These are phyloP conservation scores for Xestia rhomboidea DNA, from an alignment of 2,888 invertebrate genomes.

Conservation along the genomic window DNA sequence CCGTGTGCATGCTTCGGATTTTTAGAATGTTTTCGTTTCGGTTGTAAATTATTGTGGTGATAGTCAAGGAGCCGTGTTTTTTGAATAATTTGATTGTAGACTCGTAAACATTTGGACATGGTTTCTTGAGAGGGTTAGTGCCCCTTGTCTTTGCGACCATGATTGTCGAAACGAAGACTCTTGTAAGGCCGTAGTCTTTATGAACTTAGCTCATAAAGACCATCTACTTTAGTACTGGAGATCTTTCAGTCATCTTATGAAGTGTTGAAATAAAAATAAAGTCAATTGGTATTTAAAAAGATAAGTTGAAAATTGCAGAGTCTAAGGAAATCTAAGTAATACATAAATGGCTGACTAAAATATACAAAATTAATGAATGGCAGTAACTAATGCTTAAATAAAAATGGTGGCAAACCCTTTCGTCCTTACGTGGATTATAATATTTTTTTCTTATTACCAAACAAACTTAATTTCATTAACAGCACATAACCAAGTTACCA, in stretches of 20 bases:
- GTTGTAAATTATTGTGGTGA: slow-evolving; percentile 72
- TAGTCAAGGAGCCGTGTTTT: slow-evolving; percentile 66
- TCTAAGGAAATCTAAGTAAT: background rate
- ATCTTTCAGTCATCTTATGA: background rate
- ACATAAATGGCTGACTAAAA: background rate
- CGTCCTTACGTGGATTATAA: background rate
- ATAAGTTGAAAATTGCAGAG: background rate
- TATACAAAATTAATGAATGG: background rate
- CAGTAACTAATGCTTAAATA: too few relatives aligned
- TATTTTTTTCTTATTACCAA: too few relatives aligned
- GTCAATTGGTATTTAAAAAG: background rate
- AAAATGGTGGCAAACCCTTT: background rate
- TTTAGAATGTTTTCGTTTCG: slow-evolving; percentile 72
- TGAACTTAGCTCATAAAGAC: background rate
- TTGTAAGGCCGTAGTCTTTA: background rate
- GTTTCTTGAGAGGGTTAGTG: slow-evolving; percentile 9
- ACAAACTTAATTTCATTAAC: too few relatives aligned
- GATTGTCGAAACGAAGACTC: background rate
- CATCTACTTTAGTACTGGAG: background rate
- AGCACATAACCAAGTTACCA: too few relatives aligned
- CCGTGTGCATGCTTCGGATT: slow-evolving; percentile 76
- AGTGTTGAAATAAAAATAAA: too few relatives aligned
- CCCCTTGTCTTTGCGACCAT: slow-evolving; percentile 23
- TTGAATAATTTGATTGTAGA: slow-evolving; percentile 36
- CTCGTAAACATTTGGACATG: slow-evolving; percentile 24